Evolutionary conservation across 2,113 vertebrate genomes (phyloP).

Genomic region (Rhynchomys soricoides): DNA sequence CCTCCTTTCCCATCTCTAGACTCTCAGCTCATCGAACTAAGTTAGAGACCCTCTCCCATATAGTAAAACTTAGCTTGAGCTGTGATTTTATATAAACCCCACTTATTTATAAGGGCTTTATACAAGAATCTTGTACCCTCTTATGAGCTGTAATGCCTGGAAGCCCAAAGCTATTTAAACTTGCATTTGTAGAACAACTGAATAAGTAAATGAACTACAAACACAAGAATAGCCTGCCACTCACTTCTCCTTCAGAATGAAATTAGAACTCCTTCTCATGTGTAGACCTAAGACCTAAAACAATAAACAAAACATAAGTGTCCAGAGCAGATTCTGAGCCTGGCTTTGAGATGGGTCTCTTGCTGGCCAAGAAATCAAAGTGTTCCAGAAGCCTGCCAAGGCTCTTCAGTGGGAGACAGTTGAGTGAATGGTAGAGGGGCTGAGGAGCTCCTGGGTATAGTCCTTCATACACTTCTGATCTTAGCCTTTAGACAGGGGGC

Average conservation of each 20-base stretch:
- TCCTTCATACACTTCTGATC: background rate
- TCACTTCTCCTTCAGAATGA: background rate
- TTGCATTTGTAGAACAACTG: background rate
- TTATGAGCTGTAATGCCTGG: background rate
- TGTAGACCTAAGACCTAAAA: background rate
- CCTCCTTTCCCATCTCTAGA: background rate
- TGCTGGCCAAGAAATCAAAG: background rate
- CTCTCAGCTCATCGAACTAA: background rate
- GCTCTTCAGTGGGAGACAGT: background rate
- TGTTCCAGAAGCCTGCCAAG: background rate
- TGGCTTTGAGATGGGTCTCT: background rate
- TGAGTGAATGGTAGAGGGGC: background rate
- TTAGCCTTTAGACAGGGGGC: background rate
- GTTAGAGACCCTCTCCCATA: background rate
- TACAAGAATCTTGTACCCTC: background rate
- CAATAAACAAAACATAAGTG: background rate
- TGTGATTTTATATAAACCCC: background rate
- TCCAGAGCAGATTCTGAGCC: background rate
- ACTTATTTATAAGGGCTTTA: background rate
- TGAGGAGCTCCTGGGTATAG: too few relatives aligned
- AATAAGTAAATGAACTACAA: background rate
- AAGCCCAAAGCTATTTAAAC: background rate
- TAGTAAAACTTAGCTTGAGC: background rate
- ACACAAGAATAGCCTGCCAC: background rate
- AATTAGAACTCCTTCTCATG: background rate